A percentile compares a stretch with the other conserved stretches of the same genome.
These are phyloP conservation scores for Brachirus orientalis DNA, from an alignment of 2,113 vertebrate genomes.

Conservation along the genomic window DNA sequence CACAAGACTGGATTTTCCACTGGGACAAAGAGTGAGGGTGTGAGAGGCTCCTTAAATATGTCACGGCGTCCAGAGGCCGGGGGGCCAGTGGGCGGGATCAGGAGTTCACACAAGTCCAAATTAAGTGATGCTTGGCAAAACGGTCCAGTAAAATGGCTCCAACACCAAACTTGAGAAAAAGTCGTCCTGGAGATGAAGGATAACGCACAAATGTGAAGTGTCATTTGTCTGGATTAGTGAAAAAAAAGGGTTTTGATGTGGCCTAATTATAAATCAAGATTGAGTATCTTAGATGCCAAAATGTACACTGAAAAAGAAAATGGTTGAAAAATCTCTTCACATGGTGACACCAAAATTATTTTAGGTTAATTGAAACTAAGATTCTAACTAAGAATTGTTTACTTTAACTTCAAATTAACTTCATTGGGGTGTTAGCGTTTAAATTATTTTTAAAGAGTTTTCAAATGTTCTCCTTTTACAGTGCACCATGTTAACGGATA, in stretches of 20 bases:
- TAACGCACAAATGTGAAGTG: background rate
- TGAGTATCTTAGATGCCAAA: too few relatives aligned
- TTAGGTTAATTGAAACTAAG: too few relatives aligned
- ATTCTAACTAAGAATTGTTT: too few relatives aligned
- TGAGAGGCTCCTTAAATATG: conserved; percentile 81
- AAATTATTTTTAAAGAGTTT: too few relatives aligned
- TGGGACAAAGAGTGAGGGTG: conserved; percentile 76
- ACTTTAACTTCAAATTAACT: too few relatives aligned
- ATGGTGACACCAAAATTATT: too few relatives aligned
- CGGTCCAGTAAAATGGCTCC: conserved; percentile 68
- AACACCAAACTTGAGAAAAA: conserved; percentile 66
- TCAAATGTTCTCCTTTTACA: too few relatives aligned
- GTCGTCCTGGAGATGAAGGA: conserved; percentile 51
- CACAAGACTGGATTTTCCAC: conserved; percentile 82
- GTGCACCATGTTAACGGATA: too few relatives aligned
- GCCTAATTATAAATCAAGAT: too few relatives aligned
- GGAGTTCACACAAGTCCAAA: conserved; percentile 83
- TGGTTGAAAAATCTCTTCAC: too few relatives aligned
- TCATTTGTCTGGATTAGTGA: background rate
- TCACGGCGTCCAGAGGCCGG: conserved; percentile 25
- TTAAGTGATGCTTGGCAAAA: conserved; percentile 80
- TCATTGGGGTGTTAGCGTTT: too few relatives aligned
- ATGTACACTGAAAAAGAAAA: too few relatives aligned
- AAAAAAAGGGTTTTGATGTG: background rate
- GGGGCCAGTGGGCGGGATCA: conserved; percentile 59